These are phyloP conservation scores for Nothoprocta pentlandii DNA, from an alignment of 2,113 vertebrate species.

Conservation along the genomic window DNA sequence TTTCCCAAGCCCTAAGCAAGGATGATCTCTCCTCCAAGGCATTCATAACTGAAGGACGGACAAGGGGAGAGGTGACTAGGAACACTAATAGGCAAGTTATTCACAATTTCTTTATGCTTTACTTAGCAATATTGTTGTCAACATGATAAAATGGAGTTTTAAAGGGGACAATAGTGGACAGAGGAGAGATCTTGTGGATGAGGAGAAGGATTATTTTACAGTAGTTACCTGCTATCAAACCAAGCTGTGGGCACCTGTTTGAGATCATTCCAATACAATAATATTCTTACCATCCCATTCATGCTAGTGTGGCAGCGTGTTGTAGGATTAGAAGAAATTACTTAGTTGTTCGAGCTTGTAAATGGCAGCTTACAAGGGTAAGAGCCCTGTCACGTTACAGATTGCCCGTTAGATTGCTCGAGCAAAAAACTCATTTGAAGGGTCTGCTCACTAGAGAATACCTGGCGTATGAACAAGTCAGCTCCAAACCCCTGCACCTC, in stretches of 20 bases:
- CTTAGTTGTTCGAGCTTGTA: not conserved
- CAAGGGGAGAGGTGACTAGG: not conserved
- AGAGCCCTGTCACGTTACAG: not conserved
- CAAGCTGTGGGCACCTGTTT: not conserved
- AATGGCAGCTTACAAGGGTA: not conserved
- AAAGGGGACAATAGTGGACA: not conserved
- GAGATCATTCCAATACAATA: not conserved
- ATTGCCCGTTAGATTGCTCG: not conserved
- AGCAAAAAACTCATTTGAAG: not conserved
- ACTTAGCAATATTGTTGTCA: not conserved
- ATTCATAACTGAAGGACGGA: not conserved
- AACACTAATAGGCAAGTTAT: not conserved
- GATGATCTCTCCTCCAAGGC: not conserved
- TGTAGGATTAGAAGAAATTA: not conserved
- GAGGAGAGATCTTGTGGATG: not conserved
- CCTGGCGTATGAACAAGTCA: not conserved
- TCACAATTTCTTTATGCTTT: not conserved
- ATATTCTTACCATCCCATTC: not conserved
- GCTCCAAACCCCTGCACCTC: not conserved
- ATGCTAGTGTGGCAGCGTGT: not conserved
- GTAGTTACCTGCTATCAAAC: not conserved
- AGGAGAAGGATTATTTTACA: not conserved
- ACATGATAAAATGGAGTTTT: not conserved
- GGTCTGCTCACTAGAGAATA: not conserved
- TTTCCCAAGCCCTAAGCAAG: conserved; percentile 7